These are phyloP conservation scores for Gastrophysa polygoni DNA, from an alignment of 2,888 invertebrate genomes.

Conservation along the genomic window DNA sequence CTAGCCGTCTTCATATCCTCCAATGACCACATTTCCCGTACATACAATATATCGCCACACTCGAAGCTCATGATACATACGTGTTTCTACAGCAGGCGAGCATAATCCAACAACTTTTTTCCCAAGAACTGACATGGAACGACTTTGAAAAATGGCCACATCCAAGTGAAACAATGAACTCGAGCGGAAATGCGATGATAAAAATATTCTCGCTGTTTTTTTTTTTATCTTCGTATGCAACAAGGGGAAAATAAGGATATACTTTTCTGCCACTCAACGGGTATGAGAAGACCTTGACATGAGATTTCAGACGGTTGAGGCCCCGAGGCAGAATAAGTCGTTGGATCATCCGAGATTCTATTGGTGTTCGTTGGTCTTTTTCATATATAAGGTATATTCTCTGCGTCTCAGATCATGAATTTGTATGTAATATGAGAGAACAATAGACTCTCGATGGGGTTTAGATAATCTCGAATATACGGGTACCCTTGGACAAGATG, in stretches of 20 bases:
- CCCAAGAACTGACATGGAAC: conserved; percentile 27
- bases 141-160: conserved; percentile 35
- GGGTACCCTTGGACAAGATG: too few species aligned
- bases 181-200: conserved; percentile 27
- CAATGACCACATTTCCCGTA: conserved; percentile 19
- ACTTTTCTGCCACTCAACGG: conserved; percentile 25
- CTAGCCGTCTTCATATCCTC: conserved; percentile 11
- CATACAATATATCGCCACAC: conserved; percentile 24
- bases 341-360: conserved; percentile 9
- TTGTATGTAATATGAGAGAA: too few species aligned
- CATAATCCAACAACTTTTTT: conserved; percentile 25
- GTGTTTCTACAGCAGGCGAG: conserved; percentile 23
- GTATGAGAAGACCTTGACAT: conserved; percentile 25
- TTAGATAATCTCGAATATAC: too few species aligned
- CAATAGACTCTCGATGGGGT: too few species aligned
- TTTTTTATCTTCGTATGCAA: conserved; percentile 16
- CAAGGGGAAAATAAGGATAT: conserved; percentile 29
- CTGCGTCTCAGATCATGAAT: too few species aligned
- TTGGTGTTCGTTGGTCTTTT: too few species aligned
- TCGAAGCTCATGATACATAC: conserved; percentile 22
- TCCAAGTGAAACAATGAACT: conserved; percentile 25
- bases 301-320: conserved; percentile 18
- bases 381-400: too few species aligned
- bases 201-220: conserved; percentile 21
- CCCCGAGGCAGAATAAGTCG: conserved; percentile 20